Base-by-base conservation (phyloP, 2,888 invertebrate species). In the Drosophila anomalipes region DNA sequence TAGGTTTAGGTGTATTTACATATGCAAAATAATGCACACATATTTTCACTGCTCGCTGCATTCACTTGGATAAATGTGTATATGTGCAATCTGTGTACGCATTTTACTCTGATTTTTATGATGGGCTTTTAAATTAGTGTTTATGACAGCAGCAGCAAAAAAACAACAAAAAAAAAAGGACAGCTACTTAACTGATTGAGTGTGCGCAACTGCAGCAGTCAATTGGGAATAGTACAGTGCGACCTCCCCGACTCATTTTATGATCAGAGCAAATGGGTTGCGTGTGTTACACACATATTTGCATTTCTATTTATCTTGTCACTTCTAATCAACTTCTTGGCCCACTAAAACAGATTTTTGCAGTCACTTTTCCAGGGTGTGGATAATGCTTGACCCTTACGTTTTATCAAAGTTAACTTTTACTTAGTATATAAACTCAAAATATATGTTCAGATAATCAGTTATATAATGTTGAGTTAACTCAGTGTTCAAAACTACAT, bases 21-120 rank as follows among this genome's bases (percentile, higher is more conserved):
- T 76, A 85, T 85, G 74, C 81, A 83, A 79, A 87, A 85, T 85
- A 85, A 77, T 83, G 75, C 84, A 65, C 74, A 77, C 68, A 61
- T 52, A 75, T 70, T 74, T 82, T 81, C 74, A 80, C 80, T 67
- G 74, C 77, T 83, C 76, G 73, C 83, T 86, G 85, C 60, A 72
- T 82, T 86, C 86, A 83, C 74, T 86, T 86, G 86, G 74, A 67
- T 69, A 74, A 84, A 70, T 65, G 65, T 66, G 70, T 56, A 52
- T 58, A 44, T 51, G 59, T 59, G 62, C 60, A 81, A 74, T 68
- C 76, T 74, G 71, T 63, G 66, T 64, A 60, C 78, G 75, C 72
- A 66, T 70, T 68, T 64, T 32, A 60, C 62, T 71, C 57, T 44
- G 58, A 73, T 79, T 73, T 68, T 68, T 77, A 70, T 77, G 61